A percentile compares a stretch with the other conserved stretches of the same genome.
Evolutionary conservation across 2,888 invertebrate species (phyloP).

Genomic region (Glaucopsyche alexis): DNA sequence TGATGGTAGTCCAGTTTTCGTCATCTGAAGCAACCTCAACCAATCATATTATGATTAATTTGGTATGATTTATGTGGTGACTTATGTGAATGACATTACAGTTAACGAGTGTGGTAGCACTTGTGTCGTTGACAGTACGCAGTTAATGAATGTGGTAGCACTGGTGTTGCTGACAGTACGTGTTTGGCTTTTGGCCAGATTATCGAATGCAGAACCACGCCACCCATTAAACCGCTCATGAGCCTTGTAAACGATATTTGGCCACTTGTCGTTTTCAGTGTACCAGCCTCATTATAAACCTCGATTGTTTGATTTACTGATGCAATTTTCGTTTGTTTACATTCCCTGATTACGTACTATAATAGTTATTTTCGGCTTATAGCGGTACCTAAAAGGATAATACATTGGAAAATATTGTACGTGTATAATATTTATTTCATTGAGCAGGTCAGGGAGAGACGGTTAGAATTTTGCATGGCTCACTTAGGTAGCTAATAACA

Average conservation of each 20-base stretch:
- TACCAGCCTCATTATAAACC: neutral
- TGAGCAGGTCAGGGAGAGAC: neutral
- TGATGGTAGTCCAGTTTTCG: too few species aligned
- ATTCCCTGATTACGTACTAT: neutral
- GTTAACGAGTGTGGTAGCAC: neutral
- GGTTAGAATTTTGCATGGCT: too few species aligned
- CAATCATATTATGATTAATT: too few species aligned
- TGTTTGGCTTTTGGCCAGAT: constrained; percentile 39
- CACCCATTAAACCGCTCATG: constrained; percentile 30
- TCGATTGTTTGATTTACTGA: constrained; percentile 6
- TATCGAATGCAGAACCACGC: constrained; percentile 31
- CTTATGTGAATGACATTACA: neutral
- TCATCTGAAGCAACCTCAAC: too few species aligned
- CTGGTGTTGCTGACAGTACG: constrained; percentile 19
- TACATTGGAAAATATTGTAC: too few species aligned
- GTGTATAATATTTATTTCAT: too few species aligned
- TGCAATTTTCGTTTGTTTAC: constrained; percentile 5
- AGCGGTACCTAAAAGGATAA: too few species aligned
- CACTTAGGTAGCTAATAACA: too few species aligned
- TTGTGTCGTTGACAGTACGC: neutral
- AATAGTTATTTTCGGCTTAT: neutral
- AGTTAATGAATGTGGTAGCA: constrained; percentile 8
- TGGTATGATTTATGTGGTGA: neutral
- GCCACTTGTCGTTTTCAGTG: constrained; percentile 9
- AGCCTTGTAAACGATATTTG: constrained; percentile 18